phyloP scores from a whole-genome alignment of 2,888 invertebrate species.

The Azorinus chamasolen region DNA sequence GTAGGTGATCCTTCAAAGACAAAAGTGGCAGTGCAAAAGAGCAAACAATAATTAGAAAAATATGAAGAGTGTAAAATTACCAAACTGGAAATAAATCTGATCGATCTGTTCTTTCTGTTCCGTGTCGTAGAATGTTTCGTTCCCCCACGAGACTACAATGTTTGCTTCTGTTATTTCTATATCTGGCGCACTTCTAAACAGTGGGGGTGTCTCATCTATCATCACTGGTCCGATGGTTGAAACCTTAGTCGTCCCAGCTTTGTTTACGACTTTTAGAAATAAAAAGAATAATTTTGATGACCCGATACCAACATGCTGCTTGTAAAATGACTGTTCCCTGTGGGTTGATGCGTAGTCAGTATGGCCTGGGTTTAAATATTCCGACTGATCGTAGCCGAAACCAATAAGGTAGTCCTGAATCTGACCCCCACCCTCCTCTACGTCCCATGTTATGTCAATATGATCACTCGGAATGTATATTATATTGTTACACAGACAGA shows the following conservation, averaged over 20 bases:
- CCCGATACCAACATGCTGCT: conserved; percentile 53
- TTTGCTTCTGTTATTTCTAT: conserved; percentile 15
- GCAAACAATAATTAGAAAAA: too few relatives aligned
- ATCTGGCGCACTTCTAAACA: conserved; percentile 12
- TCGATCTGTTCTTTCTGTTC: conserved; percentile 51
- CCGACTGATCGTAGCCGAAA: conserved; percentile 44
- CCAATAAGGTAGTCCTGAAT: conserved; percentile 62
- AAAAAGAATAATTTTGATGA: conserved; percentile 48
- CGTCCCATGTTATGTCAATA: conserved; percentile 57
- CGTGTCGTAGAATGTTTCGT: conserved; percentile 45
- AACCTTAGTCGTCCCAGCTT: conserved; percentile 46
- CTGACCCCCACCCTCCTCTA: conserved; percentile 52
- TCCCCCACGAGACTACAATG: conserved; percentile 49
- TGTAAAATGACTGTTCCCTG: conserved; percentile 18
- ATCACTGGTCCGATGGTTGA: conserved; percentile 58
- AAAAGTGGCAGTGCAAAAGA: too few relatives aligned
- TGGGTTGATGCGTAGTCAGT: conserved; percentile 16
- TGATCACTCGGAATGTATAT: conserved; percentile 62
- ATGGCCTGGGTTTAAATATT: conserved; percentile 48
- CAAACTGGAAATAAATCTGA: conserved; percentile 44
- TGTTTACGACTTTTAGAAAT: conserved; percentile 60
- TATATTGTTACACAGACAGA: background rate
- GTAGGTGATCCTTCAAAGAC: too few relatives aligned
- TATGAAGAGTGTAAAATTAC: too few relatives aligned
- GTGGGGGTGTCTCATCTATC: conserved; percentile 67